phyloP scores from a whole-genome alignment of 2,113 vertebrate genomes.

The Phaetusa simplex region DNA sequence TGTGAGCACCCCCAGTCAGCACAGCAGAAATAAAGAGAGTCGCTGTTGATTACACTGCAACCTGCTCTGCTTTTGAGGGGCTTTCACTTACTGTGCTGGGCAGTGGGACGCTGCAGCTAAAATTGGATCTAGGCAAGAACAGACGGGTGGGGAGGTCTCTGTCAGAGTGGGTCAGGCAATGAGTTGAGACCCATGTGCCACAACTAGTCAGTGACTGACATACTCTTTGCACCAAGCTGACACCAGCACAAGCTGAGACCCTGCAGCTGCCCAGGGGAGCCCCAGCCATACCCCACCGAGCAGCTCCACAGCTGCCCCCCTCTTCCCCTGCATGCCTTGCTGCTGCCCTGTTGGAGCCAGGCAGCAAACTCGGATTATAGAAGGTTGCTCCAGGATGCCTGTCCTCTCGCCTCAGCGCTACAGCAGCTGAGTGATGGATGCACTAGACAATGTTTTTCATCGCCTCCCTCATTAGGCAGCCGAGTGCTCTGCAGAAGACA shows the following conservation, averaged over 20 bases:
- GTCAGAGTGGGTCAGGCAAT: neutral
- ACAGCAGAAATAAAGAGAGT: neutral
- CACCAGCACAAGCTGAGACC: neutral
- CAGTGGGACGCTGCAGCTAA: neutral
- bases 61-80: neutral
- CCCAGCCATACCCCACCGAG: rapidly evolving
- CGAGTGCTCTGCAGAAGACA: neutral
- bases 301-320: neutral
- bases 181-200: neutral
- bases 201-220: conserved; percentile 28
- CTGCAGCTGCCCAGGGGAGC: neutral
- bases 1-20: neutral
- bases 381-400: neutral
- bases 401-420: neutral
- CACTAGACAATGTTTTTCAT: neutral
- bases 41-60: neutral
- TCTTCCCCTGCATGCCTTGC: neutral
- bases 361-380: neutral
- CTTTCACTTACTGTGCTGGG: neutral
- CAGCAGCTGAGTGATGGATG: neutral
- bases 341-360: neutral
- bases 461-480: neutral
- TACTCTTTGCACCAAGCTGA: neutral
- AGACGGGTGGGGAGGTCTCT: neutral
- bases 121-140: neutral